Base-by-base conservation (phyloP, 2,797 vertebrate species). In the Diceros bicornis region DNA sequence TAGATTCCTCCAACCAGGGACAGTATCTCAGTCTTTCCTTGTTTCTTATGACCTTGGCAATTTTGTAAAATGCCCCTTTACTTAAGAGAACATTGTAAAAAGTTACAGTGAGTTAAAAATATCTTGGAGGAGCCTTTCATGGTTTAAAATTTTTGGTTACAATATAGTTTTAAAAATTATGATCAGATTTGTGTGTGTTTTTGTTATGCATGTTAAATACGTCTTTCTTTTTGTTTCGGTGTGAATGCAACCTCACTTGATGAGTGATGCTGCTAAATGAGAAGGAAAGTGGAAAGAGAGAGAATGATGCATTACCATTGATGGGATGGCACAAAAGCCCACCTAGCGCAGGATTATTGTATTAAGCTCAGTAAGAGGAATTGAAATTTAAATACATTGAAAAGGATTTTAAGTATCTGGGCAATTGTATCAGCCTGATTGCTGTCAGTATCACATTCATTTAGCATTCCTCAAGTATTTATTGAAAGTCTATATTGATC, bases 221-320 rank as follows among this genome's bases (percentile, higher is more conserved):
- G 2, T 17, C 32, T 83, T 32, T 91, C 7, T 7, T 27, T 32
- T 55, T 34, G 6, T 7, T 52, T 64, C 23, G 1, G 41, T 27
- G 6, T 21, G 59, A 85, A 10, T 16, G 25, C 2, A 9, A 3
- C 3, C 29, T 18, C 1, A 0, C 29, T 23, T 8, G 27, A 34
- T 2, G 13, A 41, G 10, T 0, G 3, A 13, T 0, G 10, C 47
- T 21, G 29, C 18, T 55, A n/a, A 47, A 20, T 20, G 64, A 25
- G 57, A 84, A 69, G 72, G 34, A 9, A 14, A 14, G 5, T 0
- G 0, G n/a, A 4, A 7, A 52, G 66, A 11, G 23, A 50, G 34
- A 55, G 7, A 64, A 32, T 0, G 17, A 34, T 1, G 14, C 0
- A 0, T 25, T 8, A 16, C 23, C 10, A 0, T 1, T 10, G 20